Evolutionary conservation across 2,888 invertebrate species (phyloP), one percentile per base, ranked within the genome.

Genomic region (Drosophila picticornis): DNA sequence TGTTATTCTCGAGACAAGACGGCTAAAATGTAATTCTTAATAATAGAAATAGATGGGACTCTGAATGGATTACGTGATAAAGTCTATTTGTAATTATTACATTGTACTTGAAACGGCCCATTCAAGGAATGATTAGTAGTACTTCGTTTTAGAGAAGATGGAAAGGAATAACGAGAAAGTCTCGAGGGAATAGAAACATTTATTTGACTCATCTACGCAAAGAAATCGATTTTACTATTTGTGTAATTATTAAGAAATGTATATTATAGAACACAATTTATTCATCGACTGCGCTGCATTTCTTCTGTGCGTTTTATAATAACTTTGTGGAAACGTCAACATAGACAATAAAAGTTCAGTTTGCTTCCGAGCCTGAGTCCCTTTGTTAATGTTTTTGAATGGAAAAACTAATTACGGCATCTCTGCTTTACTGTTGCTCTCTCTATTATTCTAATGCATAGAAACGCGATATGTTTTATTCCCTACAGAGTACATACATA

Each of bases 391-490:
- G 27, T n/a, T 38, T 29, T 48, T 31, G 46, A 55, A 71, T 62
- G 53, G 25, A 63, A 72, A 64, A 71, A 58, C 71, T 48, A 63
- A 72, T 52, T 58, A 63, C 53, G 32, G 25, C 43, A 22, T 34
- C 53, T 55, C 38, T 48, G 58, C 53, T 48, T 40, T 40, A 48
- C 32, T 59, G 53, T 59, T 58, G 19, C 43, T 36, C 46, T 34
- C 64, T 75, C 53, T 75, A 50, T 60, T 46, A 50, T 69, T 74
- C n/a, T 48, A 56, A 75, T 57, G 43, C 27, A 60, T 53, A 27
- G 16, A 74, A 50, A 63, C 25, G 19, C 25, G 16, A 34, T 51
- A 19, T 40, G 13, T 40, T 48, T 46, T 32, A 46, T 27, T 7
- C 3, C 52, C 32, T 3, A 48, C 31, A 46, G 10, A 19, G 25